phyloP scores from a whole-genome alignment of 2,797 vertebrate genomes.

The Echeneis naucrates region DNA sequence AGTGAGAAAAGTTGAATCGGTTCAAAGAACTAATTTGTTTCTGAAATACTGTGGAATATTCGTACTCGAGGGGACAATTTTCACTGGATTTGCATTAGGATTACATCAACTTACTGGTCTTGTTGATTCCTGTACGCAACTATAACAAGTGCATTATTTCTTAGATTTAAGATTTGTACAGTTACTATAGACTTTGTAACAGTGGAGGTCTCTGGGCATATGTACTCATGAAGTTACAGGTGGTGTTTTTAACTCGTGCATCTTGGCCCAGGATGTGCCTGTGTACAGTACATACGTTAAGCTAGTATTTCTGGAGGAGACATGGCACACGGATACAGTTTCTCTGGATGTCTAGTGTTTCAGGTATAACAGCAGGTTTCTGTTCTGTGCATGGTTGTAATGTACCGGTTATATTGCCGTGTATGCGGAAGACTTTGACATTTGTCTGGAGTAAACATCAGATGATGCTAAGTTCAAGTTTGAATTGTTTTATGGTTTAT shows the following conservation, averaged over 20 bases:
- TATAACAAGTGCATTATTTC: not conserved
- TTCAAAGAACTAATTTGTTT: not conserved
- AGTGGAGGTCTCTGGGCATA: too few relatives aligned
- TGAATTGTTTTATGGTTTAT: conserved; percentile 59
- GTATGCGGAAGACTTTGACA: not conserved
- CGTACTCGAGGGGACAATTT: not conserved
- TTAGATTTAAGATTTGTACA: not conserved
- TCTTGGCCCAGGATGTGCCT: not conserved
- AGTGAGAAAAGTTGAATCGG: not conserved
- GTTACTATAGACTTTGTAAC: not conserved
- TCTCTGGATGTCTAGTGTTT: not conserved
- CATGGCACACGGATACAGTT: accelerated
- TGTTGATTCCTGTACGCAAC: not conserved
- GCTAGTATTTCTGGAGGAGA: not conserved
- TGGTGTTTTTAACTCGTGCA: too few relatives aligned
- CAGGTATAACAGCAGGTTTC: not conserved
- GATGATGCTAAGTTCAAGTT: conserved; percentile 1
- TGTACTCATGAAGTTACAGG: too few relatives aligned
- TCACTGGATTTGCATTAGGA: not conserved
- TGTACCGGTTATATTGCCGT: not conserved
- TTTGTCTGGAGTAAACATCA: conserved; percentile 5
- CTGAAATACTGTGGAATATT: not conserved
- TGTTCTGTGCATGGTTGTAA: not conserved
- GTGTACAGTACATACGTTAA: not conserved
- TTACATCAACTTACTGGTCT: not conserved